phyloP scores from a whole-genome alignment of 2,797 vertebrate species.

The Tamandua tetradactyla region DNA sequence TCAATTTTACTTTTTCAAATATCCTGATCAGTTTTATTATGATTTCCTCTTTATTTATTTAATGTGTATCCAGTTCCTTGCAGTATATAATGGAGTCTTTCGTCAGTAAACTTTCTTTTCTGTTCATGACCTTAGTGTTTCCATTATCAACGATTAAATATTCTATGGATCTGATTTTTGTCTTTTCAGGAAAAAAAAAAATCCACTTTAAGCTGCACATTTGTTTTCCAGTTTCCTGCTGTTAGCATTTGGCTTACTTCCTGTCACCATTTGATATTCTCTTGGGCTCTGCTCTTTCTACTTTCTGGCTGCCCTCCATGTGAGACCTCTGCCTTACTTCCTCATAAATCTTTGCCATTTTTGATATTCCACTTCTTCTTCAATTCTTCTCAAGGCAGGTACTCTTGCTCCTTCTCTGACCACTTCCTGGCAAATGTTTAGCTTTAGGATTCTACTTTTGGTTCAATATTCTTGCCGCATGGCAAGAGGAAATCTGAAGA shows the following conservation, averaged over 20 bases:
- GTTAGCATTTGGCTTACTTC: not conserved
- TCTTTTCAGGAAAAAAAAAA: not conserved
- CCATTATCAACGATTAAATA: not conserved
- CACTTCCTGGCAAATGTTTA: not conserved
- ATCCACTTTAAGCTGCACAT: not conserved
- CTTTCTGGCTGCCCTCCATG: not conserved
- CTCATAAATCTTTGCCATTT: not conserved
- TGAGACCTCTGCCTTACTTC: not conserved
- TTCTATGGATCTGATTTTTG: not conserved
- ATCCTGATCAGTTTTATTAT: not conserved
- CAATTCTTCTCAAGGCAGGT: not conserved
- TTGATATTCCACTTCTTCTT: not conserved
- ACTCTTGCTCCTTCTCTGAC: not conserved
- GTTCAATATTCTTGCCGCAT: not conserved
- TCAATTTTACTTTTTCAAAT: not conserved
- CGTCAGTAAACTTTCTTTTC: conserved; percentile 16
- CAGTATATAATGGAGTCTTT: not conserved
- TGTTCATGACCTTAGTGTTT: not conserved
- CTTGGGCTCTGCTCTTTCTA: not conserved
- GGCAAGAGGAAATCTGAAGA: not conserved
- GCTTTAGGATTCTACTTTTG: not conserved
- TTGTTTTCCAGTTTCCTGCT: not conserved
- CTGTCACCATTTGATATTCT: not conserved
- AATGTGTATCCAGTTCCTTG: not conserved
- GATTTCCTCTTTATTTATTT: not conserved